Evolutionary conservation across 2,888 invertebrate species (phyloP), one percentile per base, ranked within the genome.

Genomic region (Drosophila picticornis): DNA sequence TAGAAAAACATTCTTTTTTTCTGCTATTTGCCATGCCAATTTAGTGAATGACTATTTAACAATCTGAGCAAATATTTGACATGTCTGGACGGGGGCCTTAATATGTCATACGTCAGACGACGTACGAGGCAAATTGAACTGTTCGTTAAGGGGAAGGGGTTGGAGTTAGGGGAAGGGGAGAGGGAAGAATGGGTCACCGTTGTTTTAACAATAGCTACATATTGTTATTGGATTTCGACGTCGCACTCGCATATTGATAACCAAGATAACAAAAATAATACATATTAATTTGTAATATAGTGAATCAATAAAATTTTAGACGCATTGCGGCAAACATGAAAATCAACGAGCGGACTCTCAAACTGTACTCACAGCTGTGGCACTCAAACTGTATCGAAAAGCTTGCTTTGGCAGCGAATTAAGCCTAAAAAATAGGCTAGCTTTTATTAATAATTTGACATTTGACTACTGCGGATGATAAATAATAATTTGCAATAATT

Each of bases 61-160:
- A 88, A 75, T 75, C 88, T 87, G 80, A 52, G 61, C 75, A 88
- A 87, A 87, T 88, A 87, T 88, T 87, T 67, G 53, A 63, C 32
- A 51, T 31, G 51, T 67, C 46, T 40, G 52, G 52, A 48, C 38
- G 38, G 9, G 43, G 31, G 71, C 62, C 64, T 34, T 57, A 72
- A 75, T 77, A 85, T 79, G 81, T 88, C 80, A 85, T 72, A 57
- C 60, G 40, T 19, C 13, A 40, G 60, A 70, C 65, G 40, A 50
- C 16, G 53, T 43, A 38, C n/a, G n/a, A 40, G 80, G 73, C 71
- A 69, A 71, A 75, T 58, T 71, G 27, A 6, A 22, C 11, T 43
- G 11, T 5, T 1, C 2, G 1, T 11, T 2, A 22, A 6, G 22
- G 2, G 19, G 9, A 56, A 11, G 27, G n/a, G 7, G 13, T 4